A percentile compares a stretch with the other conserved stretches of the same genome.
These are phyloP conservation scores for Melinopterus prodromus DNA, from an alignment of 2,888 invertebrate genomes.

Conservation along the genomic window DNA sequence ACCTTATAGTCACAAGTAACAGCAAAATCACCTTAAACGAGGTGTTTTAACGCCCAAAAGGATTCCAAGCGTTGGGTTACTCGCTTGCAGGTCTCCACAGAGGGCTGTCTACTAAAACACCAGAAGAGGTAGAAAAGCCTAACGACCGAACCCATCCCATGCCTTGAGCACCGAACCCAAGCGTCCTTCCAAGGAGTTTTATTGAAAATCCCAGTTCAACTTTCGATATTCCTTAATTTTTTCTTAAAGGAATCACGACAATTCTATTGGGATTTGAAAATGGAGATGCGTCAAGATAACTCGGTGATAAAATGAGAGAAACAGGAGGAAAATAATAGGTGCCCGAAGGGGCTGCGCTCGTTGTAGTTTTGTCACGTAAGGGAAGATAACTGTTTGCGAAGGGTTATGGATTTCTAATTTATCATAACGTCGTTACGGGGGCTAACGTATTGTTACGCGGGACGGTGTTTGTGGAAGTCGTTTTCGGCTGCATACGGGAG, in stretches of 20 bases:
- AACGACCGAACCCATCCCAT: too few relatives aligned
- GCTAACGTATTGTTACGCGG: background rate
- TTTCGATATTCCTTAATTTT: background rate
- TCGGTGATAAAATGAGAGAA: background rate
- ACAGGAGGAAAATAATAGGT: background rate
- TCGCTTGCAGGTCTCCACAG: too few relatives aligned
- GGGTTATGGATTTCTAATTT: constrained; percentile 18
- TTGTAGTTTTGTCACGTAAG: background rate
- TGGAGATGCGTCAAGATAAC: background rate
- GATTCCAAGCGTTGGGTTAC: too few relatives aligned
- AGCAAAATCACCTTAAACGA: too few relatives aligned
- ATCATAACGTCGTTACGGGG: constrained; percentile 12
- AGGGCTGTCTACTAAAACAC: too few relatives aligned
- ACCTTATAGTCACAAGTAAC: too few relatives aligned
- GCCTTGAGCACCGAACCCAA: too few relatives aligned
- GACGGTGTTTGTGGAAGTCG: background rate
- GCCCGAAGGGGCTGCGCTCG: background rate
- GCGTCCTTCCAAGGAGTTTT: too few relatives aligned
- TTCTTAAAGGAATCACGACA: too few relatives aligned
- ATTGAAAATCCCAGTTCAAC: too few relatives aligned
- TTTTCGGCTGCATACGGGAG: constrained; percentile 10
- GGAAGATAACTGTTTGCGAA: background rate
- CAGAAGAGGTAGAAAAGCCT: too few relatives aligned
- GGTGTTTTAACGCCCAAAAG: too few relatives aligned
- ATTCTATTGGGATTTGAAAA: background rate